Base-by-base conservation (phyloP, 2,113 vertebrate genomes). In the Chloropsis hardwickii region DNA sequence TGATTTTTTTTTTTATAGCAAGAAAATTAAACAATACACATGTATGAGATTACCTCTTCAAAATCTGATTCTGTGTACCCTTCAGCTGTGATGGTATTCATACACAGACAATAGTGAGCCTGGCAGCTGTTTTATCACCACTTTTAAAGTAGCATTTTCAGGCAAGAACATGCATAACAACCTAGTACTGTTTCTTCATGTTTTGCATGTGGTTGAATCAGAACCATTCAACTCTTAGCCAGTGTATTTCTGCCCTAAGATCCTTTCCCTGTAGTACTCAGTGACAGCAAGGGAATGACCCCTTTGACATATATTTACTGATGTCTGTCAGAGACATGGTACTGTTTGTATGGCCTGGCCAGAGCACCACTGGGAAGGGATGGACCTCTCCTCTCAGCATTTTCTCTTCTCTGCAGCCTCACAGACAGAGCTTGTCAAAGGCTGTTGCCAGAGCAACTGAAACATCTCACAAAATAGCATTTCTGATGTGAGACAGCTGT, bases 361-460 rank as follows among this genome's bases (percentile, higher is more conserved):
- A 92, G 61, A 79, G 57, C 66, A 91, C 65, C 81, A 73, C 74
- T 86, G 74, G 77, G 92, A 79, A 81, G 80, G 88, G 35, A 94
- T 56, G 86, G 94, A 92, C 61, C 62, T 56, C 88, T 94, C 50
- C 92, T 93, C 78, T 9, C 20, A 57, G 28, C 22, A 39, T 81
- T 91, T 79, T 94, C 67, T 96, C 88, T 72, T 82, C 78, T 95
- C 95, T 94, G 87, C 48, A 79, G 48, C 42, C 31, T 83, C 91
- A 93, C 94, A 96, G 92, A 61, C 31, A 95, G 73, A 93, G 67
- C 29, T 92, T 90, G 54, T 95, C 95, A 91, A 93, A 81, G 40
- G 57, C 96, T 95, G 97, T 98, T 98, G 91, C 97, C 95, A 97
- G 90, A 97, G 97, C 90, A 97, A 98, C 96, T 91, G 91, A 94